Base-by-base conservation (phyloP, 2,797 vertebrate species). In the Coregonus suidteri region DNA sequence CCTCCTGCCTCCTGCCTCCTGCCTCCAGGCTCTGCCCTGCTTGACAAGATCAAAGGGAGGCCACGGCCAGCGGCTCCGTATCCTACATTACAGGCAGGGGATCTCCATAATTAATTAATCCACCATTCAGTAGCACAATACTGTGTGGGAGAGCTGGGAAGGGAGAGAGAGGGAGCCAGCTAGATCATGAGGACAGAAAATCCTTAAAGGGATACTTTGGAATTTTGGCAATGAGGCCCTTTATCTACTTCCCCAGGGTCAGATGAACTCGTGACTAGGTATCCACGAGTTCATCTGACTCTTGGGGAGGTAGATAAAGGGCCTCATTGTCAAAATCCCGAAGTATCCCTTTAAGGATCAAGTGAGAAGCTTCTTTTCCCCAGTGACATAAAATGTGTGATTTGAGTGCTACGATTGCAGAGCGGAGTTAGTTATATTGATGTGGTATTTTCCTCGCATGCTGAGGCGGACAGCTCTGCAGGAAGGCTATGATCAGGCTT, bases 61-160 rank as follows among this genome's bases (percentile, higher is more conserved):
- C 59, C 59, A 64, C 73, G 82, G 84, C 90, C 84, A 54, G 79
- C 75, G 81, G 92, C 83, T 54, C 77, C 83, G 4, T 74, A 87
- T 83, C 88, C 91, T 87, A 87, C 83, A 87, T 88, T 81, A 62
- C 84, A 89, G 73, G 82, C 83, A 88, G 74, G 82, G 75, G 41
- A 81, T 25, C 91, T 92, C 53, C 81, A 86, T 92, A 85, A 91
- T 91, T 92, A 64, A 93, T 84, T 53, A 53, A 84, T 80, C 7
- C 52, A 47, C 34, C 70, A 69, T 64, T 83, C 86, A 78, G 41
- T 82, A 75, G 78, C 81, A 82, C 83, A 81, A 81, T 73, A 68
- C 75, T 75, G 81, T 54, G 56, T 25, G 56, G 65, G 56, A 47
- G 56, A 79, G 83, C 82, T 79, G 86, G 71, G 6, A 34, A 56